phyloP scores from a whole-genome alignment of 2,113 vertebrate species.

The Tachuris rubrigastra region DNA sequence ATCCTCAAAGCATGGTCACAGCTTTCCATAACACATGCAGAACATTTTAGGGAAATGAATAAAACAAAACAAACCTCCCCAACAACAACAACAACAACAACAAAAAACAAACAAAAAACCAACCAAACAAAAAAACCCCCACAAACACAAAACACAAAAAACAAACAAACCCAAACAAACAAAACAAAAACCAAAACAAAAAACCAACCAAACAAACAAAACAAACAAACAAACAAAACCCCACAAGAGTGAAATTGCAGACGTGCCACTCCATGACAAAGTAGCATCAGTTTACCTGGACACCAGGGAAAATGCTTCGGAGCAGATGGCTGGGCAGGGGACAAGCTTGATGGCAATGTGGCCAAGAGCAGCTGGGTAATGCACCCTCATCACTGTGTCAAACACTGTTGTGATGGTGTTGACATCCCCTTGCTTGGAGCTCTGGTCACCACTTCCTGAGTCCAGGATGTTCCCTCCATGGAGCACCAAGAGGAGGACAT shows the following conservation, averaged over 20 bases:
- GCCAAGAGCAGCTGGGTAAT: conserved; percentile 92
- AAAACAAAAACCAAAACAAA: not conserved
- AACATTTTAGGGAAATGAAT: not conserved
- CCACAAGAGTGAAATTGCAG: not conserved
- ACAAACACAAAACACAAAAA: not conserved
- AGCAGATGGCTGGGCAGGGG: conserved; percentile 94
- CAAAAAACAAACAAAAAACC: no score
- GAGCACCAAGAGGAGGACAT: conserved; percentile 90
- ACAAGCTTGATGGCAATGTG: conserved; percentile 92
- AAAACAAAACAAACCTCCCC: not conserved
- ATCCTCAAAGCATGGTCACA: not conserved
- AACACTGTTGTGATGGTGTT: conserved; percentile 92
- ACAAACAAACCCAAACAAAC: no score
- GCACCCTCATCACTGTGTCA: conserved; percentile 92
- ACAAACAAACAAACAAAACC: no score
- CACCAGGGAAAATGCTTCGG: conserved; percentile 92
- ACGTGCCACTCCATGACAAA: not conserved
- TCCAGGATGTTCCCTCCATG: conserved; percentile 98
- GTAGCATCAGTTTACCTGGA: conserved; percentile 81
- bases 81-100: no score
- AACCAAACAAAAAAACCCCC: fast-evolving
- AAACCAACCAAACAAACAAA: fast-evolving
- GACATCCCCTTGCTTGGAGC: conserved; percentile 93
- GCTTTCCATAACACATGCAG: not conserved
- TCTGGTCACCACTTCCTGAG: conserved; percentile 91